Conservation (phyloP, 2,113 vertebrate genomes). For the Grammomys surdaster region DNA sequence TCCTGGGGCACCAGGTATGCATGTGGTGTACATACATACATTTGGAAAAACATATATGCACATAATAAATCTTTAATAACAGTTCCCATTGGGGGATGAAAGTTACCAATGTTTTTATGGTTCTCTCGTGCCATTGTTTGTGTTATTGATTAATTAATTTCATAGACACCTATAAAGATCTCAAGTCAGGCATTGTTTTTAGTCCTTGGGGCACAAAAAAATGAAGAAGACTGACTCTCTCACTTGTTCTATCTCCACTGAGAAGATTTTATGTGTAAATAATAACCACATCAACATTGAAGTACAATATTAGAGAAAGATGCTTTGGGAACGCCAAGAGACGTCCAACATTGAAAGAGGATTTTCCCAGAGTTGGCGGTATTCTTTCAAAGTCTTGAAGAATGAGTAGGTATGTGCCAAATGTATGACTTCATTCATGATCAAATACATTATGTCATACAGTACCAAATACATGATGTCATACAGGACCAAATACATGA, state of each 20-base stretch:
- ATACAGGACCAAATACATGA: background rate
- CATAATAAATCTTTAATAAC: background rate
- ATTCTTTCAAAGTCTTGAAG: constrained; percentile 39
- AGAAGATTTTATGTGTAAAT: background rate
- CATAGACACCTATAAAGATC: background rate
- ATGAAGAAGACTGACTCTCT: background rate
- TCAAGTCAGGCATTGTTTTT: background rate
- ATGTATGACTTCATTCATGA: background rate
- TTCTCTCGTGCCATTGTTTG: background rate
- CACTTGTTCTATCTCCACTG: background rate
- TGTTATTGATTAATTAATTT: background rate
- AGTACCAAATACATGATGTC: too few relatives aligned
- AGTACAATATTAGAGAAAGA: background rate
- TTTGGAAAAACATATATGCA: background rate
- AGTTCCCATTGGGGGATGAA: background rate
- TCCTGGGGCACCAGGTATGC: background rate
- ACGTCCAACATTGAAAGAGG: background rate
- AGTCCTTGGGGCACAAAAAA: background rate
- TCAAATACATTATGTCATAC: background rate
- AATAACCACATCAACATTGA: too few relatives aligned
- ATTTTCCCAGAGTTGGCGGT: constrained; percentile 21
- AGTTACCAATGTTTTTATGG: background rate
- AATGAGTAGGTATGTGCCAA: constrained; percentile 51
- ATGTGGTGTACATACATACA: background rate
- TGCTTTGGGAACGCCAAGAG: background rate